A percentile compares a stretch with the other conserved stretches of the same genome.
Evolutionary conservation across 2,888 invertebrate species (phyloP).

Genomic region (Nephrotoma flavescens): DNA sequence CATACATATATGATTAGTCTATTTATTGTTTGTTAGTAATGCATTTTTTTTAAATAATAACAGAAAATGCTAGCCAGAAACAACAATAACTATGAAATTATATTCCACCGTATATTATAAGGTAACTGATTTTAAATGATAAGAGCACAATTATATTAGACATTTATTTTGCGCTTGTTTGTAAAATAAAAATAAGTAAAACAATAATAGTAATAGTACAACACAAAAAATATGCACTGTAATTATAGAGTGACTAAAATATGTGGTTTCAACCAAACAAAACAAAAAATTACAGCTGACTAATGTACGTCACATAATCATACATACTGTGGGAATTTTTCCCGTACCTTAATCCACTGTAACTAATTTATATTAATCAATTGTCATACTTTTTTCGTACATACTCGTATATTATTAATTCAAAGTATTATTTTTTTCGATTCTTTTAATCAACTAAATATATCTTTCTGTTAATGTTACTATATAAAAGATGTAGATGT

Average conservation of each 20-base stretch:
- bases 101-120: not conserved
- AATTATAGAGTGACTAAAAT: not conserved
- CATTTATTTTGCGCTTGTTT: not conserved
- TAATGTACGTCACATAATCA: not conserved
- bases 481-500: not conserved
- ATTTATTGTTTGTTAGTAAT: not conserved
- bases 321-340: not conserved
- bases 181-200: not conserved
- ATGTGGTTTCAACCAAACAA: not conserved
- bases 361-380: not conserved
- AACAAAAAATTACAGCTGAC: not conserved
- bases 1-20: not conserved
- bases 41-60: not conserved
- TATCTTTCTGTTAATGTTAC: not conserved
- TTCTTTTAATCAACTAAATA: not conserved
- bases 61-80: not conserved
- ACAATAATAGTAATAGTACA: not conserved
- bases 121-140: not conserved
- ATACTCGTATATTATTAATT: not conserved
- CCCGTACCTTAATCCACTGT: not conserved
- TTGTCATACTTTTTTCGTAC: not conserved
- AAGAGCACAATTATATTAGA: not conserved
- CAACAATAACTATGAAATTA: not conserved
- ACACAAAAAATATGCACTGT: not conserved
- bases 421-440: not conserved